Evolutionary conservation across 2,797 vertebrate species (phyloP).

Genomic region (Glossophaga mutica): DNA sequence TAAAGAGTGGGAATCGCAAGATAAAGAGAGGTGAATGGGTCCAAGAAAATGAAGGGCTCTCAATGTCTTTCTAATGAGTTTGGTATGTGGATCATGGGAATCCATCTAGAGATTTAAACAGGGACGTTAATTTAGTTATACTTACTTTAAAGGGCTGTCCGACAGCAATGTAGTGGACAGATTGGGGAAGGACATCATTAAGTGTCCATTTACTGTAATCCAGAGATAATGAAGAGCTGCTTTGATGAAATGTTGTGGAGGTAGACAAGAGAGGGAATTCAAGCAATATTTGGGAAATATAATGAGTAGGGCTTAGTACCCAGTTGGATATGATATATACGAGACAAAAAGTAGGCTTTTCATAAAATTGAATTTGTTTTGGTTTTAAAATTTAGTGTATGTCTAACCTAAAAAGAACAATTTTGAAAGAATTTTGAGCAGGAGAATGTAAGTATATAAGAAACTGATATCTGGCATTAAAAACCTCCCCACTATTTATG

Average conservation of each 20-base stretch:
- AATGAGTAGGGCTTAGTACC: background rate
- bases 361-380: slow-evolving; percentile 39
- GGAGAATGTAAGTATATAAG: background rate
- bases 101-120: slow-evolving; percentile 19
- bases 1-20: background rate
- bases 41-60: background rate
- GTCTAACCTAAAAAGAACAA: background rate
- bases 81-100: background rate
- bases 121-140: slow-evolving; percentile 4
- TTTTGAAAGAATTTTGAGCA: slow-evolving; percentile 46
- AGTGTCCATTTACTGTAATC: background rate
- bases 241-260: background rate
- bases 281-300: background rate
- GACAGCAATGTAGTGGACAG: background rate
- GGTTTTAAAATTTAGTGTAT: slow-evolving; percentile 24
- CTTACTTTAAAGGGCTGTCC: slow-evolving; percentile 17
- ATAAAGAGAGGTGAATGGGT: background rate
- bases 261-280: background rate
- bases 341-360: background rate
- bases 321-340: background rate
- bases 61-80: slow-evolving; percentile 5
- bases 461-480: background rate
- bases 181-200: background rate
- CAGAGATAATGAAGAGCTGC: slow-evolving; percentile 7
- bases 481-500: background rate